A percentile compares a stretch with the other conserved stretches of the same genome.
These are phyloP conservation scores for Cololabis saira DNA, from an alignment of 2,113 vertebrate species.

Conservation along the genomic window DNA sequence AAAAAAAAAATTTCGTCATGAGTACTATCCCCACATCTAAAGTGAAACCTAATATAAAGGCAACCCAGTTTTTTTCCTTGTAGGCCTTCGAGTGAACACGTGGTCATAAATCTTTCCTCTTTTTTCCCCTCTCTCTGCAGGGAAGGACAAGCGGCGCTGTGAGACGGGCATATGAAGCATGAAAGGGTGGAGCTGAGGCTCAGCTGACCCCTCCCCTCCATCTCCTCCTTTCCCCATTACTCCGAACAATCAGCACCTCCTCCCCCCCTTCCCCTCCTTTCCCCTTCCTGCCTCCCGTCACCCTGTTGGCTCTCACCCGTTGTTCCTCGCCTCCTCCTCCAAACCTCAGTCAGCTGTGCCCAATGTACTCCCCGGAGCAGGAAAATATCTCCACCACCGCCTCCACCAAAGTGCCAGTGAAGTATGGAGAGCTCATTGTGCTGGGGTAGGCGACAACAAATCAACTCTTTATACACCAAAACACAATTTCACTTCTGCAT, in stretches of 20 bases:
- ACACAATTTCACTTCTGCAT: background rate
- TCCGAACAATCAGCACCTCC: constrained; percentile 47
- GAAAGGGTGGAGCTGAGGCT: constrained; percentile 79
- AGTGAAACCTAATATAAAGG: too few relatives aligned
- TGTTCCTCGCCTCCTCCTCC: constrained; percentile 33
- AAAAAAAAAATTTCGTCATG: too few relatives aligned
- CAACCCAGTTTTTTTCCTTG: too few relatives aligned
- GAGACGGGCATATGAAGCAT: constrained; percentile 65
- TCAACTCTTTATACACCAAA: background rate
- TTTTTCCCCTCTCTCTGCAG: constrained; percentile 43
- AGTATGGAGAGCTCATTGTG: constrained; percentile 99
- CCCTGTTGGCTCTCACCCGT: constrained; percentile 38
- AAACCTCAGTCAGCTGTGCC: constrained; percentile 82
- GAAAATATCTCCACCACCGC: constrained; percentile 92
- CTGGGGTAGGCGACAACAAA: constrained; percentile 88
- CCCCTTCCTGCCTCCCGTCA: constrained; percentile 37
- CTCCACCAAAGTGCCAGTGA: constrained; percentile 98
- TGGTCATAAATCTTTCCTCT: background rate
- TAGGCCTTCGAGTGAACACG: too few relatives aligned
- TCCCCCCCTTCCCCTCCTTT: constrained; percentile 28
- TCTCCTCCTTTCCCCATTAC: constrained; percentile 51
- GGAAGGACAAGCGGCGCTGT: constrained; percentile 40
- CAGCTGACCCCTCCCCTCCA: constrained; percentile 75
- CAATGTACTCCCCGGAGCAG: constrained; percentile 99
- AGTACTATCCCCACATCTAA: too few relatives aligned